Base-by-base conservation (phyloP, 1,140 invertebrate species). In the Habropoda laboriosa region DNA sequence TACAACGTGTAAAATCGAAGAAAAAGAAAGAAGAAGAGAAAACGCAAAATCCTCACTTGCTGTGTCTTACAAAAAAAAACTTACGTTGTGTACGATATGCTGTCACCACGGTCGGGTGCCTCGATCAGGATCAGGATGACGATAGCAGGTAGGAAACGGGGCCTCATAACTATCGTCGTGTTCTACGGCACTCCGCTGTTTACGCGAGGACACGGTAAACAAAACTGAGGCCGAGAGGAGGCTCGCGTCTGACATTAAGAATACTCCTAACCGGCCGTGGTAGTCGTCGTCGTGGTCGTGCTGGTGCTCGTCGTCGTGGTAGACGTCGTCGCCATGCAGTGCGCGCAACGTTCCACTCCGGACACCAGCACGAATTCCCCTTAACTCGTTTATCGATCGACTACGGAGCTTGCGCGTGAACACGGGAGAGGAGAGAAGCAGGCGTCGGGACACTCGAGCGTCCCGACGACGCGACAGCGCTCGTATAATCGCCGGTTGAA, bases 41-140 rank as follows among this genome's bases (percentile, higher is more conserved):
- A 8, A 27, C 5, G 12, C 12, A 3, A 42, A 7, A 42, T 42
- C 8, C 0, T 42, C 5, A n/a, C n/a, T n/a, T n/a, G n/a, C n/a
- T n/a, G n/a, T n/a, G n/a, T n/a, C n/a, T n/a, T n/a, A n/a, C n/a
- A n/a, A n/a, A 42, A 18, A 32, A 13, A 42, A 32, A 90, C 91
- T 89, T 90, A 92, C 91, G 88, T 90, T 71, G 83, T 87, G 67
- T 84, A 85, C n/a, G 89, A 89, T 77, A 91, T 90, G 57, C 87
- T 83, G 83, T 90, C 86, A 71, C 88, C 87, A 82, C 64, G 79
- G 77, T 86, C 83, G 64, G 89, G 89, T 75, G 77, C 82, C 76
- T 89, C 85, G 70, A 88, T 86, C 63, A 91, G 81, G 83, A 91
- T 87, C 80, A 92, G 85, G 63, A 91, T 70, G 77, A 88, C 76